Percentiles rank a stretch among this genome's conserved stretches.
Conservation (phyloP, 2,113 vertebrate species). For the Eidolon helvum region DNA sequence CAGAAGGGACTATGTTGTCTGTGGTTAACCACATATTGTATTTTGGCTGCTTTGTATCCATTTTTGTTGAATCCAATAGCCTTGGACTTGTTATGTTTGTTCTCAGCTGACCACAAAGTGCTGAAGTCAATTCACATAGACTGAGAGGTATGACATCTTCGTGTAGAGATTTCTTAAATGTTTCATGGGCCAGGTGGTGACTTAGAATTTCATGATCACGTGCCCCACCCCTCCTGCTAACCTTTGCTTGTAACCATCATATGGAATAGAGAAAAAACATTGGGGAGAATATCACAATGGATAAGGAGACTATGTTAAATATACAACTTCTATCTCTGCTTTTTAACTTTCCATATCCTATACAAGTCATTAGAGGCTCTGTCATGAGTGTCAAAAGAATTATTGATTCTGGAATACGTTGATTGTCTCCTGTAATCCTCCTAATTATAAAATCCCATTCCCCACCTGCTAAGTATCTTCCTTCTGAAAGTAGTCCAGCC, state of each 20-base stretch:
- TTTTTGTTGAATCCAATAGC: conserved; percentile 55
- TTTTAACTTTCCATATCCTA: not conserved
- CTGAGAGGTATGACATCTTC: not conserved
- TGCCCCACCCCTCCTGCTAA: fast-evolving
- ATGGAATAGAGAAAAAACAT: not conserved
- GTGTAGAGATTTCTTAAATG: not conserved
- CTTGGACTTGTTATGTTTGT: conserved; percentile 44
- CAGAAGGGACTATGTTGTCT: conserved; percentile 16
- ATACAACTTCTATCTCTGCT: not conserved
- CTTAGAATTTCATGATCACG: not conserved
- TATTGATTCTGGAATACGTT: not conserved
- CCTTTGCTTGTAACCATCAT: not conserved
- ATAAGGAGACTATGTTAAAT: not conserved
- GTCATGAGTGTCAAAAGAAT: not conserved
- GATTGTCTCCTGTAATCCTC: not conserved
- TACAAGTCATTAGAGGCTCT: not conserved
- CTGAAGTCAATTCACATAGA: not conserved
- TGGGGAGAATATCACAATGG: not conserved
- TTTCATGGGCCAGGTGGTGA: not conserved
- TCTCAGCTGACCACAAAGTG: conserved; percentile 36
- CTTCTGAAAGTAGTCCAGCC: not conserved
- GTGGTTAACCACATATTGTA: conserved; percentile 67
- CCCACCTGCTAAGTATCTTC: not conserved
- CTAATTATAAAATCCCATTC: not conserved
- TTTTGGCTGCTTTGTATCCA: conserved; percentile 57